Evolutionary conservation across 2,797 vertebrate species (phyloP).

Genomic region (Sebastes melanostomus): DNA sequence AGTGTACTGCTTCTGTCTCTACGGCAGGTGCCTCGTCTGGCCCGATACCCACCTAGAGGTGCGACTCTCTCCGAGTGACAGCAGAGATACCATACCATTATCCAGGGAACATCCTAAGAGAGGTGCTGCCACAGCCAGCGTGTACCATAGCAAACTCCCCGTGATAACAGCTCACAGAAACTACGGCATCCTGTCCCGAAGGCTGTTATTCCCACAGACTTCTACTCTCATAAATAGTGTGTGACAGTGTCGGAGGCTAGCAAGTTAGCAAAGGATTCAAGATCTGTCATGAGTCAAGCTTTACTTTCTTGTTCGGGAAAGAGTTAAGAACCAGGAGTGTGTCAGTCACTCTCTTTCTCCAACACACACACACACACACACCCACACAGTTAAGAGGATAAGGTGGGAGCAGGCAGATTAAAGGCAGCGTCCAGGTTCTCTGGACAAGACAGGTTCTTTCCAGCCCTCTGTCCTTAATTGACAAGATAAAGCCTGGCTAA

Average conservation of each 20-base stretch:
- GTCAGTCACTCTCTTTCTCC: conserved; percentile 55
- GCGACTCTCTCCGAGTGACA: conserved; percentile 88
- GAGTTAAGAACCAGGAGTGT: conserved; percentile 38
- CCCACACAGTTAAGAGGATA: conserved; percentile 89
- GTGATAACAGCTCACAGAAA: neutral
- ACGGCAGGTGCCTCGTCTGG: neutral
- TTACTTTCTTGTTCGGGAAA: conserved; percentile 26
- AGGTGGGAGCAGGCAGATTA: conserved; percentile 85
- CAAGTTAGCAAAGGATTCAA: conserved; percentile 11
- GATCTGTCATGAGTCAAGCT: conserved; percentile 49
- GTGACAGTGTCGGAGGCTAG: neutral
- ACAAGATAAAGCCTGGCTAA: conserved; percentile 69
- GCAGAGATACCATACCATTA: conserved; percentile 91
- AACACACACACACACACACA: conserved; percentile 35
- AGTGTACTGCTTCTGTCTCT: neutral
- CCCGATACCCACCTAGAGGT: conserved; percentile 85
- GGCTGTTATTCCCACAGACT: neutral
- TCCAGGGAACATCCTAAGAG: conserved; percentile 82
- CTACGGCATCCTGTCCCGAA: neutral
- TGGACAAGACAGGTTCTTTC: conserved; percentile 50
- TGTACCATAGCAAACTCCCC: conserved; percentile 54
- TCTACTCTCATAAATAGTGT: neutral
- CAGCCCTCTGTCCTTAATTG: conserved; percentile 60
- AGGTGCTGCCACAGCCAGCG: conserved; percentile 41
- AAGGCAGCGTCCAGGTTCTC: conserved; percentile 70